Percentiles rank a stretch among this genome's conserved stretches.
Conservation (phyloP, 1,140 invertebrate species). For the Hestina assimilis region DNA sequence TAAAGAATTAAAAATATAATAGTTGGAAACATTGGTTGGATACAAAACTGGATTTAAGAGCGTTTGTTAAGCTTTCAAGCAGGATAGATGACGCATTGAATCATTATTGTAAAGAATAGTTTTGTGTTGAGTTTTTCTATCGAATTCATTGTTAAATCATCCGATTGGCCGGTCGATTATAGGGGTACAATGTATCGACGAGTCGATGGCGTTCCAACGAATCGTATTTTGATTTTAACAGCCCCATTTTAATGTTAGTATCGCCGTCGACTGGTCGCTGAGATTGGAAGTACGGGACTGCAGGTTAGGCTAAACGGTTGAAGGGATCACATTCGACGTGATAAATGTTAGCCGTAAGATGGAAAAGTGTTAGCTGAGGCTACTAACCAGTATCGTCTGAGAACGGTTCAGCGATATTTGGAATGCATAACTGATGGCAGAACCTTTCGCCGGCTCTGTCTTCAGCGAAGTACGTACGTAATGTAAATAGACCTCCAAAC, state of each 20-base stretch:
- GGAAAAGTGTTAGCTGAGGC: not conserved
- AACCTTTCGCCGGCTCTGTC: not conserved
- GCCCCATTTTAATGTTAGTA: not conserved
- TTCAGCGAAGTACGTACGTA: not conserved
- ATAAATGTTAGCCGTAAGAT: conserved; percentile 27
- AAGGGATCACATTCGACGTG: conserved; percentile 64
- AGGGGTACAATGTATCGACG: conserved; percentile 5
- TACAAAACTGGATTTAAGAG: conserved; percentile 37
- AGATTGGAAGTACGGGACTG: conserved; percentile 9
- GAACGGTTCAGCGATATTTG: conserved; percentile 10
- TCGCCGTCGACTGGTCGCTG: not conserved
- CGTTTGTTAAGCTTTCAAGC: conserved; percentile 29
- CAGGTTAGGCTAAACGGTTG: conserved; percentile 62
- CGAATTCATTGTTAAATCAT: conserved; percentile 26
- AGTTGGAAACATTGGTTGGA: conserved; percentile 56
- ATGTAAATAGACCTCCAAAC: conserved; percentile 11
- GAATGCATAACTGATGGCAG: not conserved
- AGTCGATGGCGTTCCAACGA: conserved; percentile 1
- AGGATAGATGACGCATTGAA: conserved; percentile 19
- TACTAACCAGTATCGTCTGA: conserved; percentile 5
- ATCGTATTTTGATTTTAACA: not conserved
- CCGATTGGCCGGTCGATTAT: conserved; percentile 30
- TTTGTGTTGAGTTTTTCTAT: conserved; percentile 27
- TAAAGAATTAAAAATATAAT: conserved; percentile 51
- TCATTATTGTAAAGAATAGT: not conserved